phyloP scores from a whole-genome alignment of 2,888 invertebrate species.

The Melanophora roralis region DNA sequence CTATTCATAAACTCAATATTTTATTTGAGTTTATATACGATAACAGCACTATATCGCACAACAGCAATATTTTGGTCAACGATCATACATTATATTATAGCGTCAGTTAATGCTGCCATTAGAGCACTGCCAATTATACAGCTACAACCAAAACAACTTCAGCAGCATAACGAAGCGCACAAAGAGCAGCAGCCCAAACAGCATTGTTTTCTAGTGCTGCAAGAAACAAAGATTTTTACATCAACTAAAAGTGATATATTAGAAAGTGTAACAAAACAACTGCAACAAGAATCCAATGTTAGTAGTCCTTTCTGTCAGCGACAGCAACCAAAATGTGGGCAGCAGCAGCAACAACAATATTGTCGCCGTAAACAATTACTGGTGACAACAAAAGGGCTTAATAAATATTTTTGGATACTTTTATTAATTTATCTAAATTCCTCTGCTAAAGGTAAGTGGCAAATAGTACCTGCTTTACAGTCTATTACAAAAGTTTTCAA shows the following conservation, averaged over 20 bases:
- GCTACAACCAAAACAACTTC: constrained; percentile 8
- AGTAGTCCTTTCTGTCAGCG: constrained; percentile 24
- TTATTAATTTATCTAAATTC: constrained; percentile 77
- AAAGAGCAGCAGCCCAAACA: constrained; percentile 47
- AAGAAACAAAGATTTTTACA: constrained; percentile 61
- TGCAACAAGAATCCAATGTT: neutral
- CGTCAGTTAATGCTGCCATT: constrained; percentile 54
- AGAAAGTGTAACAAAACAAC: constrained; percentile 23
- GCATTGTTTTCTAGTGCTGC: constrained; percentile 65
- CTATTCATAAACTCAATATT: constrained; percentile 43
- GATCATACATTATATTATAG: constrained; percentile 53
- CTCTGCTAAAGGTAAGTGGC: constrained; percentile 77
- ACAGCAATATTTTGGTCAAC: constrained; percentile 47
- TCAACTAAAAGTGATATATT: constrained; percentile 44
- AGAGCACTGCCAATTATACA: constrained; percentile 62
- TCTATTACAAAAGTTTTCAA: too few species aligned
- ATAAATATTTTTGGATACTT: constrained; percentile 78
- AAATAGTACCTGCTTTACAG: too few species aligned
- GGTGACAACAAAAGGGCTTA: constrained; percentile 72
- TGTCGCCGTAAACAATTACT: constrained; percentile 39
- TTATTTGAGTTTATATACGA: constrained; percentile 59
- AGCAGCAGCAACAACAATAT: constrained; percentile 35
- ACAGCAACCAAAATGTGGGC: constrained; percentile 19
- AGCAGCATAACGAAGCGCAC: constrained; percentile 12
- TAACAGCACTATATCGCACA: constrained; percentile 59